A percentile compares a stretch with the other conserved stretches of the same genome.
These are phyloP conservation scores for Thermophis baileyi DNA, from an alignment of 2,113 vertebrate genomes.

Conservation along the genomic window DNA sequence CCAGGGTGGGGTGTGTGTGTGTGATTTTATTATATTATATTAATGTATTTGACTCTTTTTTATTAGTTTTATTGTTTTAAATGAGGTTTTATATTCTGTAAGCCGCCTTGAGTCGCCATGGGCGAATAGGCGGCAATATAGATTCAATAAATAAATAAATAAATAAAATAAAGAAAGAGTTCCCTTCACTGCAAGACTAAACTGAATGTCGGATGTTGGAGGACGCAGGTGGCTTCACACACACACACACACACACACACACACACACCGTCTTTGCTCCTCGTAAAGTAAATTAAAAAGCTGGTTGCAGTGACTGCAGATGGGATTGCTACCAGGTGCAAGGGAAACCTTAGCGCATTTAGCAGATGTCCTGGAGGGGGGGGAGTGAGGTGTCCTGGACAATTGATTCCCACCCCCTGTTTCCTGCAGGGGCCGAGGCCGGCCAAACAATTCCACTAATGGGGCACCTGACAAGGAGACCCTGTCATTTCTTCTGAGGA, in stretches of 20 bases:
- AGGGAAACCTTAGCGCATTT: not conserved
- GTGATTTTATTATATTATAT: no score
- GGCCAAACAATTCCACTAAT: not conserved
- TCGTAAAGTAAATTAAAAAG: not conserved
- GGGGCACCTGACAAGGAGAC: not conserved
- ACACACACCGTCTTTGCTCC: not conserved
- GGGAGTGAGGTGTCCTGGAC: not conserved
- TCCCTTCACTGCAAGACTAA: not conserved
- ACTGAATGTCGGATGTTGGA: not conserved
- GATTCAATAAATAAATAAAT: no score
- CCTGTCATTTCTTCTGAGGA: not conserved
- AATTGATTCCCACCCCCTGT: not conserved
- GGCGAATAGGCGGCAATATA: no score
- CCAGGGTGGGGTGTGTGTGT: no score
- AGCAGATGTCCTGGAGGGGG: not conserved
- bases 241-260: no score
- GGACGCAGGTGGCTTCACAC: not conserved
- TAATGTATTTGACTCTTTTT: not conserved
- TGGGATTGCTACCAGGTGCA: not conserved
- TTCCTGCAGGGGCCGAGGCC: not conserved
- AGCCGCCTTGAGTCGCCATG: no score
- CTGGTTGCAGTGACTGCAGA: not conserved
- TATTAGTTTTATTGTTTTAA: no score
- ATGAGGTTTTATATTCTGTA: no score
- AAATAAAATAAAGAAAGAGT: no score